Conservation (phyloP, 2,888 invertebrate genomes). For the Pinctada fucata region DNA sequence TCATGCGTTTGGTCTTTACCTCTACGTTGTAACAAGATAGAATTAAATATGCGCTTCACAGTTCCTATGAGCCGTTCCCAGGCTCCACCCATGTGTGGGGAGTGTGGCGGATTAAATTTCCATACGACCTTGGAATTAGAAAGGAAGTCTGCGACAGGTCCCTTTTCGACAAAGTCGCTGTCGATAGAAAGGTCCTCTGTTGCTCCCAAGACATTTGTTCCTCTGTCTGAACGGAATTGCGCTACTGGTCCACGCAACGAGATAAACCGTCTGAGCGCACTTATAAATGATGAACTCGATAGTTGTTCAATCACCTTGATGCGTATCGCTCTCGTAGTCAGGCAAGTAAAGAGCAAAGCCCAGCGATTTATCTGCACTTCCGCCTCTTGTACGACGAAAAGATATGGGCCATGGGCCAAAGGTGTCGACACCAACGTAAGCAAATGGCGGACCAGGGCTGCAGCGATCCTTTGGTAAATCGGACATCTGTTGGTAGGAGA, state of each 20-base stretch:
- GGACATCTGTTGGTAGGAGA: constrained; percentile 36
- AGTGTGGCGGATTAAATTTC: constrained; percentile 16
- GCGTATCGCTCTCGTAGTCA: constrained; percentile 35
- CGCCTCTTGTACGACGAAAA: constrained; percentile 23
- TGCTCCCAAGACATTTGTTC: constrained; percentile 16
- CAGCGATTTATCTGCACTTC: constrained; percentile 31
- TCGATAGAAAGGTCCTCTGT: constrained; percentile 8
- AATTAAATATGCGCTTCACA: constrained; percentile 7
- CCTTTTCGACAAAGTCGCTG: constrained; percentile 26
- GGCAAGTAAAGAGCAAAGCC: constrained; percentile 39
- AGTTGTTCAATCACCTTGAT: constrained; percentile 38
- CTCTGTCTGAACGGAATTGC: constrained; percentile 1
- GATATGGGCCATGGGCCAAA: constrained; percentile 11
- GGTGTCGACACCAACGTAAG: constrained; percentile 17
- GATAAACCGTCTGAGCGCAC: constrained; percentile 16
- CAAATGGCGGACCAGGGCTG: constrained; percentile 16
- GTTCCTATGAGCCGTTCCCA: constrained; percentile 14
- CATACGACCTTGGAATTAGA: not conserved
- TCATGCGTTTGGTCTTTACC: constrained; percentile 30
- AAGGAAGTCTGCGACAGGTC: constrained; percentile 6
- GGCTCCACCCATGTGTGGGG: constrained; percentile 3
- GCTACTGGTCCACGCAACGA: not conserved
- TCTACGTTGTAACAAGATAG: constrained; percentile 5
- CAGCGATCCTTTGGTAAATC: constrained; percentile 33
- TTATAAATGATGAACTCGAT: constrained; percentile 38